Evolutionary conservation across 2,797 vertebrate genomes (phyloP).

Genomic region (Sardinella longiceps): DNA sequence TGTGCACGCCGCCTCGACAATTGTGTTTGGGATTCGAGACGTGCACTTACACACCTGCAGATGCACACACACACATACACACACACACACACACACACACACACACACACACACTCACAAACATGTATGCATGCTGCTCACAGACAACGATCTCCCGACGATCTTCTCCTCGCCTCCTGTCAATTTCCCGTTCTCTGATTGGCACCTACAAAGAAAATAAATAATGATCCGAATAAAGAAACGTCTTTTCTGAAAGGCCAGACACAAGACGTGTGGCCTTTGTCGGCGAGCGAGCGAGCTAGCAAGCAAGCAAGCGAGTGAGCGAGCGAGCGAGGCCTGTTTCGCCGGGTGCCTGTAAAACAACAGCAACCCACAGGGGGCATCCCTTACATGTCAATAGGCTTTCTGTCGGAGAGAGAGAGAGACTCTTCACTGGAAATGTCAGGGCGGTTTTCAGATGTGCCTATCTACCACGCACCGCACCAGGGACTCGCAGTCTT

Average conservation of each 20-base stretch:
- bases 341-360: slow-evolving; percentile 66
- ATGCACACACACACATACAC: not conserved
- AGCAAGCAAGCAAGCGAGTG: too few relatives aligned
- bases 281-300: slow-evolving; percentile 56
- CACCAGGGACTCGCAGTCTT: slow-evolving; percentile 53
- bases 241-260: slow-evolving; percentile 46
- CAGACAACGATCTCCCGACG: not conserved
- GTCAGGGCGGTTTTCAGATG: slow-evolving; percentile 59
- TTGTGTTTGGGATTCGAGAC: slow-evolving; percentile 18
- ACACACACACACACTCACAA: too few relatives aligned
- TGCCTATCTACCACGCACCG: slow-evolving; percentile 54
- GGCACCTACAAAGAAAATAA: slow-evolving; percentile 73
- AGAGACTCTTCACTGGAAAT: slow-evolving; percentile 61
- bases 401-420: slow-evolving; percentile 52
- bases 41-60: not conserved
- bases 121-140: not conserved
- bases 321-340: too few relatives aligned
- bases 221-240: slow-evolving; percentile 44
- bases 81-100: slow-evolving; percentile 6
- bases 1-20: not conserved
- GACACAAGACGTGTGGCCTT: slow-evolving; percentile 48
- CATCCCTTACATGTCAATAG: slow-evolving; percentile 59
- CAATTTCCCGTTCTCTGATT: slow-evolving; percentile 57
- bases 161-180: slow-evolving; percentile 35
- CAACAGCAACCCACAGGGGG: slow-evolving; percentile 69